These are phyloP conservation scores for Acanthaster planci DNA, from an alignment of 35 echinoderm and acorn worm species.

Conservation along the genomic window DNA sequence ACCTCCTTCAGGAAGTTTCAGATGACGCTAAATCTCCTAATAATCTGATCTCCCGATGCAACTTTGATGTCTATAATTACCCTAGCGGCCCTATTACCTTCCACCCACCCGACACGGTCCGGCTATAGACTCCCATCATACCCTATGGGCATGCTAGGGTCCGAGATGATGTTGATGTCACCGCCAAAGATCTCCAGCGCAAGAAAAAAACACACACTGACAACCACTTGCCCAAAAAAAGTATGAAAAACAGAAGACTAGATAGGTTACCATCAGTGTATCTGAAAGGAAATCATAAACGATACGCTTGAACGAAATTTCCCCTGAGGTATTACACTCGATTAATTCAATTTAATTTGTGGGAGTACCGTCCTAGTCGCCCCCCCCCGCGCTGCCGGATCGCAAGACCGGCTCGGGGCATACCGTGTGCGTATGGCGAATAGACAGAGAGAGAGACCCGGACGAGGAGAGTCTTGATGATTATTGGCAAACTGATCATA, in stretches of 20 bases:
- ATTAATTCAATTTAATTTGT: conserved; percentile 33
- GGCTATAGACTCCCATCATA: not conserved
- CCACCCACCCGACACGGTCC: not conserved
- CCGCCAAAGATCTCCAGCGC: not conserved
- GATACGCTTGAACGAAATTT: conserved; percentile 19
- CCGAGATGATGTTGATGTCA: not conserved
- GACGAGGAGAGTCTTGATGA: not conserved
- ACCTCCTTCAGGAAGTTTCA: not conserved
- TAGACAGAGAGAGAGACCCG: too few species aligned
- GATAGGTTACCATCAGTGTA: not conserved
- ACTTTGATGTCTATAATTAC: conserved; percentile 29
- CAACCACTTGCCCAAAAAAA: not conserved
- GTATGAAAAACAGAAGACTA: not conserved
- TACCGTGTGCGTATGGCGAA: not conserved
- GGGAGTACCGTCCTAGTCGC: not conserved
- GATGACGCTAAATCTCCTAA: conserved; percentile 16
- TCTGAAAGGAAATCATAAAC: conserved; percentile 20
- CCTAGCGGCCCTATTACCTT: conserved; percentile 18
- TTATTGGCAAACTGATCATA: not conserved
- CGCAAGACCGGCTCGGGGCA: not conserved
- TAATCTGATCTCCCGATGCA: conserved; percentile 11
- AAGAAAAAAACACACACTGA: not conserved
- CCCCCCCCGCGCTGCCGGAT: not conserved
- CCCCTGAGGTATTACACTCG: conserved; percentile 19
- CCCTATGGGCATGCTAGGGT: not conserved